These are phyloP conservation scores for Zaprionus nigranus DNA, from an alignment of 1,140 invertebrate genomes.

Conservation along the genomic window DNA sequence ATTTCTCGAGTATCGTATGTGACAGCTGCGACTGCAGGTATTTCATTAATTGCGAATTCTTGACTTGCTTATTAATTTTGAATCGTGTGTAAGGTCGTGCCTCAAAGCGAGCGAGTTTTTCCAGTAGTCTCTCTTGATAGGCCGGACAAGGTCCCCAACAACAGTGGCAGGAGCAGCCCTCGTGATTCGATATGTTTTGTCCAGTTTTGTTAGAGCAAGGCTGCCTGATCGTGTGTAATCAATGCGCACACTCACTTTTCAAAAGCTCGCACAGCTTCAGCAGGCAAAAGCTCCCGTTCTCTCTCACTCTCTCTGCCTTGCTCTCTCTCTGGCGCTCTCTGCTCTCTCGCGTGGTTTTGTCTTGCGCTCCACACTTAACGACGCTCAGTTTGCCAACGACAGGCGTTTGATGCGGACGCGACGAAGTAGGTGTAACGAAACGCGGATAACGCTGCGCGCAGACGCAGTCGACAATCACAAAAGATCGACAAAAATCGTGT, in stretches of 20 bases:
- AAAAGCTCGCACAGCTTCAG: constrained; percentile 40
- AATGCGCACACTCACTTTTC: constrained; percentile 40
- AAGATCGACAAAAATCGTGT: constrained; percentile 45
- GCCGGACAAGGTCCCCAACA: constrained; percentile 52
- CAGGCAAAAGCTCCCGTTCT: constrained; percentile 41
- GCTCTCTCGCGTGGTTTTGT: constrained; percentile 47
- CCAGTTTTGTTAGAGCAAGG: constrained; percentile 45
- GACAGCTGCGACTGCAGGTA: constrained; percentile 18
- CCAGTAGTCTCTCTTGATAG: constrained; percentile 30
- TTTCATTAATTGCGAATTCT: constrained; percentile 39
- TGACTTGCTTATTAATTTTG: constrained; percentile 49
- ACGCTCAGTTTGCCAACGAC: constrained; percentile 55
- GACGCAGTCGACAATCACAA: constrained; percentile 54
- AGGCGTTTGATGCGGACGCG: constrained; percentile 66
- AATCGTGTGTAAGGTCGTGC: constrained; percentile 59
- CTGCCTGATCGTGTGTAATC: constrained; percentile 30
- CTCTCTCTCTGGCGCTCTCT: constrained; percentile 26
- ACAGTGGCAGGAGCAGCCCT: constrained; percentile 54
- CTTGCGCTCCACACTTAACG: constrained; percentile 34
- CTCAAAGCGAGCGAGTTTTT: constrained; percentile 72
- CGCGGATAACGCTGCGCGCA: constrained; percentile 52
- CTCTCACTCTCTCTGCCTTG: constrained; percentile 9
- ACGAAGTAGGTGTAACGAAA: constrained; percentile 32
- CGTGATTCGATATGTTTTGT: constrained; percentile 28
- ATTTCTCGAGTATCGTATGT: neutral